Evolutionary conservation across 2,113 vertebrate genomes (phyloP).

Genomic region (Zapus hudsonius): DNA sequence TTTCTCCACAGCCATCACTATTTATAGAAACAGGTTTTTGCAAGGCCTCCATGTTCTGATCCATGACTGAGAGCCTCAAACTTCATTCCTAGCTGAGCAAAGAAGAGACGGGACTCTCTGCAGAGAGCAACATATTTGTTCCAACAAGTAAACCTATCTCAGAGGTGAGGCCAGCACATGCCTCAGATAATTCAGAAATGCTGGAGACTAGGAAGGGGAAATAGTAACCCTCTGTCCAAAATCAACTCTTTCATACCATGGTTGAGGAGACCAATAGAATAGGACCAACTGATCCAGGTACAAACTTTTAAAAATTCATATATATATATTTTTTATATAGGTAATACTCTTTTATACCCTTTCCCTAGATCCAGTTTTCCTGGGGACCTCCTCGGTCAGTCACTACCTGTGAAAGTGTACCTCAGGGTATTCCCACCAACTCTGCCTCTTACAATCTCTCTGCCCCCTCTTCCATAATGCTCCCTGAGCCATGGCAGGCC

Average conservation of each 20-base stretch:
- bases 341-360: too few relatives aligned
- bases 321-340: too few relatives aligned
- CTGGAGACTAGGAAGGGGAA: background rate
- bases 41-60: background rate
- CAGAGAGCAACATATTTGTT: background rate
- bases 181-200: conserved; percentile 1
- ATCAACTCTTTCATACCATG: background rate
- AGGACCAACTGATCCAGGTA: background rate
- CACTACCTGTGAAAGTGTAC: too few relatives aligned
- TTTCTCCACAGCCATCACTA: background rate
- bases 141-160: background rate
- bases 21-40: conserved; percentile 29
- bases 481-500: too few relatives aligned
- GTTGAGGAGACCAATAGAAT: background rate
- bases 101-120: background rate
- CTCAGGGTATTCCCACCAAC: too few relatives aligned
- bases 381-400: too few relatives aligned
- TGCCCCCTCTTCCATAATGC: too few relatives aligned
- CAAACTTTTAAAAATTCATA: background rate
- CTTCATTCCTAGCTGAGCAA: background rate
- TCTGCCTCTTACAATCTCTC: too few relatives aligned
- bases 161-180: background rate
- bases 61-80: conserved; percentile 12
- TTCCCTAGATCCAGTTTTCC: too few relatives aligned
- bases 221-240: background rate